Evolutionary conservation across 2,113 vertebrate species (phyloP), one percentile per base, ranked within the genome.

Genomic region (Burhinus bistriatus): DNA sequence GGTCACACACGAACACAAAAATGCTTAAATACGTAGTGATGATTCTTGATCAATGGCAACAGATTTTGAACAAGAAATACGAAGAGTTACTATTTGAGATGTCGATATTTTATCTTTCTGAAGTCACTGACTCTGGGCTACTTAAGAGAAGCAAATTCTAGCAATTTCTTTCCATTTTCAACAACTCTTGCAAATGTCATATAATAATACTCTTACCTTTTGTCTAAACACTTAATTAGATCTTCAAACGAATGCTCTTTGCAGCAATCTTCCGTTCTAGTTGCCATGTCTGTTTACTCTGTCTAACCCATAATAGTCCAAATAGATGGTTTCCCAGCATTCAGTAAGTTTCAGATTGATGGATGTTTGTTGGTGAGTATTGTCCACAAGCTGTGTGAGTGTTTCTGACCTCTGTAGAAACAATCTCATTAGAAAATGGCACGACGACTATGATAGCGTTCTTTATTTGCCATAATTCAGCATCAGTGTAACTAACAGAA

Each of bases 1-100:
- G 62, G 51, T 57, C 1, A 0, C 36, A 42, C 0, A 0, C 26
- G 81, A 57, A 54, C 17, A 18, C 12, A 30, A 66, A 89, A 82
- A 59, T 23, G 8, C 20, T 59, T 58, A 32, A 45, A 36, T 55
- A 68, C n/a, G 11, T 68, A 42, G 12, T 21, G 47, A 49, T 58
- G 65, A n/a, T 70, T 75, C 81, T 78, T 22, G 1, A 83, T 30
- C 6, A 54, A 5, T 12, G 47, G 22, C 9, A 4, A 27, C 15
- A 81, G 49, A 64, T 72, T 72, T 72, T 68, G 58, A 72, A 15
- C 14, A 68, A 75, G 38, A 75, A 78, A 49, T 49, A 18, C 7
- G 25, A 17, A 55, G 76, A 68, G 14, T 84, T 72, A 15, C 13
- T 58, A 3, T 65, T 92, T 66, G 38, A 17, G 14, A 30, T 81